Evolutionary conservation across 1,140 invertebrate species (phyloP).

Genomic region (Caerostris darwini): DNA sequence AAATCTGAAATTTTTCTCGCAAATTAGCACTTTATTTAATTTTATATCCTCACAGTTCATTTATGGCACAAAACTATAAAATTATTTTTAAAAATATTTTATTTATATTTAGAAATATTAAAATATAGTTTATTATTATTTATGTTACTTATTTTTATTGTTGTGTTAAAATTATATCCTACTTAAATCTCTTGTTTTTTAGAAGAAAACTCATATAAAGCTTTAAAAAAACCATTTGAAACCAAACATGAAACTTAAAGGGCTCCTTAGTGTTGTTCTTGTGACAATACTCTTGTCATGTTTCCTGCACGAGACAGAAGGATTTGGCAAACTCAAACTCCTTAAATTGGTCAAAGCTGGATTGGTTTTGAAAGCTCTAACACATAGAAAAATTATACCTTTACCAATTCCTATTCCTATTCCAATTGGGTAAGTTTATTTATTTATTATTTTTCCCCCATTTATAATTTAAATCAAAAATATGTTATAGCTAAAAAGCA

Average conservation of each 20-base stretch:
- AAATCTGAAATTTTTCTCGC: too few species aligned
- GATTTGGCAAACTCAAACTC: constrained; percentile 8
- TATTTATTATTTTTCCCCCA: neutral
- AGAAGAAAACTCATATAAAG: neutral
- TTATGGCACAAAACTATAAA: too few species aligned
- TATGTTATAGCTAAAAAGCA: too few species aligned
- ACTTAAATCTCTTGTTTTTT: neutral
- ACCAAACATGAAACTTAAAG: constrained; percentile 43
- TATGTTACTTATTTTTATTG: too few species aligned
- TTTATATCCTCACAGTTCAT: too few species aligned
- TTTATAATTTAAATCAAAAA: neutral
- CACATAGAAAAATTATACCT: constrained; percentile 36
- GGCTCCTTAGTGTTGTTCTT: neutral
- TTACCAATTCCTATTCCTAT: constrained; percentile 52
- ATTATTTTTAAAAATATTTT: too few species aligned
- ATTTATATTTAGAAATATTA: too few species aligned
- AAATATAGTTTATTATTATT: too few species aligned
- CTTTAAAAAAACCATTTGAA: neutral
- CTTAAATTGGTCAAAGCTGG: constrained; percentile 56
- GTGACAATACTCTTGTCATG: constrained; percentile 38
- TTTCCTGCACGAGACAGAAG: constrained; percentile 51
- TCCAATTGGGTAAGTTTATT: constrained; percentile 61
- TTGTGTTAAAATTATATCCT: too few species aligned
- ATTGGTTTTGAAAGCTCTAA: constrained; percentile 61
- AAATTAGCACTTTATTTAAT: too few species aligned